Percentiles rank a stretch among this genome's conserved stretches.
These are phyloP conservation scores for Pyralis farinalis DNA, from an alignment of 2,888 invertebrate genomes.

Conservation along the genomic window DNA sequence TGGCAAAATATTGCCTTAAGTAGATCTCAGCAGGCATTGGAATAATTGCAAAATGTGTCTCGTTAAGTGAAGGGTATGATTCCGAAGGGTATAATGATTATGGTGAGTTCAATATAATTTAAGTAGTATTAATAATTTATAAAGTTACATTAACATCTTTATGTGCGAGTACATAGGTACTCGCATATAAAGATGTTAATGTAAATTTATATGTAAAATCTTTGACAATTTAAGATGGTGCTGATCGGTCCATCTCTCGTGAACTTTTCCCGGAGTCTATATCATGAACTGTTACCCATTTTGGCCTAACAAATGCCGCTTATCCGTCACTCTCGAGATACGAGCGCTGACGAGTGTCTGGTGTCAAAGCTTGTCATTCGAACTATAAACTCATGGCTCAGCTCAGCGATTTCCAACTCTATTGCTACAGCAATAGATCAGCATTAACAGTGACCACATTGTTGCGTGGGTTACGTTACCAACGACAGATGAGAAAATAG, in stretches of 20 bases:
- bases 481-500: constrained; percentile 19
- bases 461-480: constrained; percentile 6
- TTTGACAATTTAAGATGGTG: too few species aligned
- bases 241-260: not conserved
- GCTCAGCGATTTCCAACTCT: constrained; percentile 32
- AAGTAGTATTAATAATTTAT: too few species aligned
- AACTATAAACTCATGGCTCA: constrained; percentile 27
- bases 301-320: constrained; percentile 53
- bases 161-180: too few species aligned
- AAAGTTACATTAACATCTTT: too few species aligned
- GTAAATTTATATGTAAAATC: too few species aligned
- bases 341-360: constrained; percentile 51
- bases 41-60: too few species aligned
- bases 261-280: not conserved
- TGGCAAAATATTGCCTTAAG: too few species aligned
- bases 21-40: too few species aligned
- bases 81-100: too few species aligned
- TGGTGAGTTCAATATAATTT: too few species aligned
- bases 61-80: too few species aligned
- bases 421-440: constrained; percentile 26
- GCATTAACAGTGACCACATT: constrained; percentile 22
- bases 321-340: constrained; percentile 57
- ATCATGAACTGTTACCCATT: constrained; percentile 24
- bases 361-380: constrained; percentile 55
- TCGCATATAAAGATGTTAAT: too few species aligned